Conservation (phyloP, 2,888 invertebrate species). For the Chesias legatella region DNA sequence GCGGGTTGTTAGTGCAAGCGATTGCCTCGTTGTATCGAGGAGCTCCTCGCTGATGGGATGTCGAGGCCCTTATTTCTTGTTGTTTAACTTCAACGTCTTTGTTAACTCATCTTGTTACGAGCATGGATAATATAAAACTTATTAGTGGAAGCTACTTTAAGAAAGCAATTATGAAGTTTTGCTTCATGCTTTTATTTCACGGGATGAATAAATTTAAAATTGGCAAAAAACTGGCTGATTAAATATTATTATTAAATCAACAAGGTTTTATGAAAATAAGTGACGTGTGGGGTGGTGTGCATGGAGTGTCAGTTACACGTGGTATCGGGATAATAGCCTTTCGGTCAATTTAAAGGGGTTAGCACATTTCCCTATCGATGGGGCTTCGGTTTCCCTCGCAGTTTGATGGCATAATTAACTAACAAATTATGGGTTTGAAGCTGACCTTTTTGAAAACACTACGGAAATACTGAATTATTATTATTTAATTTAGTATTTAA, state of each 20-base stretch:
- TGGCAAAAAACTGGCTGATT: conserved; percentile 19
- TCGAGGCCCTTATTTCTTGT: conserved; percentile 37
- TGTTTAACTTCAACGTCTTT: conserved; percentile 36
- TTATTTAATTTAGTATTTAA: no score
- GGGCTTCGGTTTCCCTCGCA: conserved; percentile 13
- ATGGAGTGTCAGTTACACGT: conserved; percentile 19
- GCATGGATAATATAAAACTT: conserved; percentile 24
- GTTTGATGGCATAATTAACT: conserved; percentile 10
- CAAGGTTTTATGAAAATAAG: conserved; percentile 1
- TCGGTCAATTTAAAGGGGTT: conserved; percentile 18
- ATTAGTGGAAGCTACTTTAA: conserved; percentile 22
- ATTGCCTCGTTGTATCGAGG: conserved; percentile 55
- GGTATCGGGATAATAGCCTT: conserved; percentile 12
- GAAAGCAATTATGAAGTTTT: conserved; percentile 24
- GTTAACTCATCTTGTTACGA: conserved; percentile 24
- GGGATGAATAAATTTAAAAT: conserved; percentile 11
- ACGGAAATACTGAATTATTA: no score
- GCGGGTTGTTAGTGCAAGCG: conserved; percentile 48
- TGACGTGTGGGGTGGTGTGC: conserved; percentile 7
- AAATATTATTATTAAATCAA: no score
- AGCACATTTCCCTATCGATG: conserved; percentile 14
- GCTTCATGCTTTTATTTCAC: conserved; percentile 7
- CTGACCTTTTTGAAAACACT: no score
- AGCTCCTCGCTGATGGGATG: conserved; percentile 28
- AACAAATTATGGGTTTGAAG: conserved; percentile 9